These are phyloP conservation scores for Notothenia rossii DNA, from an alignment of 2,113 vertebrate species.

Conservation along the genomic window DNA sequence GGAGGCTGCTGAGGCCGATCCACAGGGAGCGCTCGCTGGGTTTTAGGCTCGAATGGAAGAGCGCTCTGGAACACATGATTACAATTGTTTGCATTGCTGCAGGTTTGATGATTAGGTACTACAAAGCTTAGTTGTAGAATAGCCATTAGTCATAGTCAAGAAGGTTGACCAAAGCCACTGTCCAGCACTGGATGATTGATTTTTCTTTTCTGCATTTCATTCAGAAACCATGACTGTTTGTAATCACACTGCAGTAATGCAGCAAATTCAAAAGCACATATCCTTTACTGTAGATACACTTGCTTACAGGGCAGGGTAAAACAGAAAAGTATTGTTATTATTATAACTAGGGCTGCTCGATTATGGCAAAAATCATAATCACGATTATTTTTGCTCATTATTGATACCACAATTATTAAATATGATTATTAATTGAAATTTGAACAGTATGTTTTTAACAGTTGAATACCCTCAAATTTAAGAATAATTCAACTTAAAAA, in stretches of 20 bases:
- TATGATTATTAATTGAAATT: too few species aligned
- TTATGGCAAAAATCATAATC: too few species aligned
- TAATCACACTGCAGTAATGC: background rate
- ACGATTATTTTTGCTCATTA: too few species aligned
- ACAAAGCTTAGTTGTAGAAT: background rate
- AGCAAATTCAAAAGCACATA: background rate
- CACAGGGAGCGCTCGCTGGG: background rate
- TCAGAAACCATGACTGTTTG: background rate
- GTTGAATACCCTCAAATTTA: too few species aligned
- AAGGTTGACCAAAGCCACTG: background rate
- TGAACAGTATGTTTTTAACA: too few species aligned
- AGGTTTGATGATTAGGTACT: constrained; percentile 25
- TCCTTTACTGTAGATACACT: background rate
- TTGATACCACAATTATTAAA: too few species aligned
- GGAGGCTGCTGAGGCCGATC: background rate
- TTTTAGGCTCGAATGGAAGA: constrained; percentile 23
- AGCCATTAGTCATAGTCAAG: constrained; percentile 27
- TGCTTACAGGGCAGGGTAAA: background rate
- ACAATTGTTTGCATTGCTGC: too few species aligned
- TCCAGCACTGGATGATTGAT: constrained; percentile 9
- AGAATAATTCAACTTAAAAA: too few species aligned
- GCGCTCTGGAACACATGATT: background rate
- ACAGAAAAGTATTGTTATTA: too few species aligned
- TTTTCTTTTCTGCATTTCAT: background rate
- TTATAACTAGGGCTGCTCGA: too few species aligned